These are phyloP conservation scores for Sitobion miscanthi DNA, from an alignment of 1,140 invertebrate species.

Conservation along the genomic window DNA sequence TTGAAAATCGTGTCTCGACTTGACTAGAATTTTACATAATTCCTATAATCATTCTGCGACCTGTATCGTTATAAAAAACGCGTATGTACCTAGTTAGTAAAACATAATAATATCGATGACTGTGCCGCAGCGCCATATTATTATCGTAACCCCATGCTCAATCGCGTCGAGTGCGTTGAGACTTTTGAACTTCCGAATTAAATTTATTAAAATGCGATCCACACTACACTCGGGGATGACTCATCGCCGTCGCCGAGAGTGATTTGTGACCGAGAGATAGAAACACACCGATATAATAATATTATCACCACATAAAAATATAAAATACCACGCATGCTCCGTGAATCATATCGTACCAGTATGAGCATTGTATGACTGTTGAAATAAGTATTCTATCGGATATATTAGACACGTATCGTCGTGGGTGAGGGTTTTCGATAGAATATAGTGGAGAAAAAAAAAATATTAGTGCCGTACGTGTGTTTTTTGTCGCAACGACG, in stretches of 20 bases:
- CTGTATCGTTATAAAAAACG: neutral
- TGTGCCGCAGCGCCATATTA: neutral
- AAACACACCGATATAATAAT: neutral
- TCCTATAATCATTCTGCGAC: neutral
- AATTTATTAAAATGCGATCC: neutral
- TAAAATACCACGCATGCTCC: neutral
- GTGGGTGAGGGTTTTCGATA: neutral
- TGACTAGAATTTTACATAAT: neutral
- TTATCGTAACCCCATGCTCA: neutral
- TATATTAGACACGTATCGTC: neutral
- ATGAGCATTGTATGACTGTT: too few relatives aligned
- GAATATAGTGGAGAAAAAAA: neutral
- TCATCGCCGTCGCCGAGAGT: neutral
- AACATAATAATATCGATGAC: neutral
- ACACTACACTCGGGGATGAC: neutral
- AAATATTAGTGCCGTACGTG: neutral
- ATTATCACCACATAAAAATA: neutral
- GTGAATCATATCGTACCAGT: neutral
- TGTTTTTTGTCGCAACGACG: neutral
- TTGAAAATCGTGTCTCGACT: neutral
- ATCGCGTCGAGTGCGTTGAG: neutral
- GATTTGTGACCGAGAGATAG: neutral
- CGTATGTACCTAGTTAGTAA: neutral
- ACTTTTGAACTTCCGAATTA: neutral
- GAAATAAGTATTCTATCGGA: too few relatives aligned